Evolutionary conservation across 2,888 invertebrate species (phyloP).

Genomic region (Chalcosyrphus nemorum): DNA sequence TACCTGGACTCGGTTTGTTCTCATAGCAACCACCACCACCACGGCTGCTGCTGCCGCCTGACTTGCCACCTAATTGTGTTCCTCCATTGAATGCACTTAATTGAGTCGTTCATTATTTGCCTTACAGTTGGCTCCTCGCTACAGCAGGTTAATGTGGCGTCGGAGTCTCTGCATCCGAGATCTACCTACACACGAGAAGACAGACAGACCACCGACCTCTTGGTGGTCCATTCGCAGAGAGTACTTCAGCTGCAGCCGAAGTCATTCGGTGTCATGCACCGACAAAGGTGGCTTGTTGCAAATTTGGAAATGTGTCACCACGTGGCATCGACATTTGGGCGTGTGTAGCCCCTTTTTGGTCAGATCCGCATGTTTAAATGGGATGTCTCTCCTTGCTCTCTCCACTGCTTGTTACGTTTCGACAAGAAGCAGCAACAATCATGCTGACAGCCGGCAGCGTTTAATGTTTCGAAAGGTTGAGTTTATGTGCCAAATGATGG

Average conservation of each 20-base stretch:
- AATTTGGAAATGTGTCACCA: conserved; percentile 72
- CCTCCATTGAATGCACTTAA: conserved; percentile 64
- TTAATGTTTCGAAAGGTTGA: conserved; percentile 78
- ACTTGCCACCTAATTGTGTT: conserved; percentile 66
- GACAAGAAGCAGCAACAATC: conserved; percentile 70
- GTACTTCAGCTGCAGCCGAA: conserved; percentile 10
- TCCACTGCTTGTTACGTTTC: conserved; percentile 62
- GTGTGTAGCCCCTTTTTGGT: conserved; percentile 43
- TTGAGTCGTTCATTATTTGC: conserved; percentile 70
- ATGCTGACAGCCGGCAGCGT: conserved; percentile 80
- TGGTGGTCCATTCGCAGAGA: conserved; percentile 52
- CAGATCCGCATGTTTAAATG: conserved; percentile 46
- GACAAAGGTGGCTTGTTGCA: conserved; percentile 69
- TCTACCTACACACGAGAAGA: no score
- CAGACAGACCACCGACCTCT: conserved; percentile 41
- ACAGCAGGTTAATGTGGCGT: conserved; percentile 32
- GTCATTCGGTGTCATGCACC: conserved; percentile 29
- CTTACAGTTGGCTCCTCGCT: conserved; percentile 31
- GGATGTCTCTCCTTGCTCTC: no score
- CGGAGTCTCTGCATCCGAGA: conserved; percentile 35
- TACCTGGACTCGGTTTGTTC: conserved; percentile 40
- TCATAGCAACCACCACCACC: no score
- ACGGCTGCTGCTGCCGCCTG: conserved; percentile 28
- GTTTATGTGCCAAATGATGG: conserved; percentile 77
- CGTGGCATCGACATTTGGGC: conserved; percentile 70